Evolutionary conservation across 1,140 invertebrate species (phyloP), one percentile per base, ranked within the genome.

Genomic region (Grapholita molesta): DNA sequence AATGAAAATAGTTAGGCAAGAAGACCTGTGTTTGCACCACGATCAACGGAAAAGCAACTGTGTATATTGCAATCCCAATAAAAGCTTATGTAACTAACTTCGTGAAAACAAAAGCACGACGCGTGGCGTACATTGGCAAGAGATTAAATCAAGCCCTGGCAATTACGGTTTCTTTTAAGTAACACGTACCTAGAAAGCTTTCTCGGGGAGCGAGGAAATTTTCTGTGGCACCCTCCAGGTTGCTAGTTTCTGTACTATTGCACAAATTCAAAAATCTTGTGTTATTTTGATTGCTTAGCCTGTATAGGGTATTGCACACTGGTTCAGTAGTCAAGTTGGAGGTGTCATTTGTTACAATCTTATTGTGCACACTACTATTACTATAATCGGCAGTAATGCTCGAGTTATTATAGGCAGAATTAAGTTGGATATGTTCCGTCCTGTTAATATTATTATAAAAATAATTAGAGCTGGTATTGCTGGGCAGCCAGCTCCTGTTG

Each of bases 281-380:
- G 67, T 78, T 78, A 12, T 72, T 82, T 65, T 76, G 74, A 52
- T 57, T 71, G 69, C 82, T 85, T 64, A 88, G 77, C 72, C 76
- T 76, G 66, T 86, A 89, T 68, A 87, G 85, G 53, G 61, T 77
- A 70, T 89, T 88, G 73, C 80, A 89, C 66, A 88, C 75, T 69
- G 70, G 68, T 72, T 84, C 78, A 9, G 38, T 67, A 70, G 72
- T 75, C 42, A 72, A 25, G 55, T 28, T 28, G 25, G 55, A 61
- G 55, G 25, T 61, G 12, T 61, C 55, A 6, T 30, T 30, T n/a
- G 55, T 30, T 7, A 32, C 55, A 61, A 30, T 61, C 25, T 28
- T 61, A 2, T 32, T 61, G 15, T 30, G 55, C 55, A 28, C 25
- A 61, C n/a, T 61, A n/a, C 32, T 61, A 61, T 15, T 61, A 15